phyloP scores from a whole-genome alignment of 2,113 vertebrate genomes.

The Mohoua ochrocephala region DNA sequence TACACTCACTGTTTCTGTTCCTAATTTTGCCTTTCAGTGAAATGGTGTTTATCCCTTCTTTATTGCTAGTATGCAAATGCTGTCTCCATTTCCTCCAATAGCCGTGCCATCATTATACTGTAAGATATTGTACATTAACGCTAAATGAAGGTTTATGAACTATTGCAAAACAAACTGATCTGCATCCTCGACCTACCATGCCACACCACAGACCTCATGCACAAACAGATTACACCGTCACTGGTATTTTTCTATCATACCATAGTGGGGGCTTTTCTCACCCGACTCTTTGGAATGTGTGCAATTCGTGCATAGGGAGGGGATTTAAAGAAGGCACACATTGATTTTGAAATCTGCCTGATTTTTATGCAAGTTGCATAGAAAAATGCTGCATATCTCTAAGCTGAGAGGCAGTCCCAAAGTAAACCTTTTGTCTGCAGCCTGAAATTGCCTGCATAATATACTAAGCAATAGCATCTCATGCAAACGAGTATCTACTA shows the following conservation, averaged over 20 bases:
- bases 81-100: not conserved
- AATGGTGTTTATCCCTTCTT: constrained; percentile 32
- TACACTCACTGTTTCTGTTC: constrained; percentile 12
- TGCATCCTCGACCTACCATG: not conserved
- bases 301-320: not conserved
- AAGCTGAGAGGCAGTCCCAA: not conserved
- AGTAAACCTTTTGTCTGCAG: constrained; percentile 2
- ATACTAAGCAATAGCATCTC: not conserved
- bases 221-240: not conserved
- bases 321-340: not conserved
- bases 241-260: not conserved
- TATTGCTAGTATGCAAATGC: constrained; percentile 30
- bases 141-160: not conserved
- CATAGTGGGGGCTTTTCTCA: not conserved
- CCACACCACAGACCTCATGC: not conserved
- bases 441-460: not conserved
- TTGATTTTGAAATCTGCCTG: not conserved
- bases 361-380: not conserved
- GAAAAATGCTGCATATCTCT: not conserved
- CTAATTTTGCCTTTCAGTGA: constrained; percentile 21
- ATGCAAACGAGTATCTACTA: not conserved
- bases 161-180: not conserved
- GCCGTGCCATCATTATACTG: not conserved
- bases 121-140: not conserved
- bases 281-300: not conserved